Conservation (phyloP, 2,797 vertebrate species). For the Craterocephalus amniculus region DNA sequence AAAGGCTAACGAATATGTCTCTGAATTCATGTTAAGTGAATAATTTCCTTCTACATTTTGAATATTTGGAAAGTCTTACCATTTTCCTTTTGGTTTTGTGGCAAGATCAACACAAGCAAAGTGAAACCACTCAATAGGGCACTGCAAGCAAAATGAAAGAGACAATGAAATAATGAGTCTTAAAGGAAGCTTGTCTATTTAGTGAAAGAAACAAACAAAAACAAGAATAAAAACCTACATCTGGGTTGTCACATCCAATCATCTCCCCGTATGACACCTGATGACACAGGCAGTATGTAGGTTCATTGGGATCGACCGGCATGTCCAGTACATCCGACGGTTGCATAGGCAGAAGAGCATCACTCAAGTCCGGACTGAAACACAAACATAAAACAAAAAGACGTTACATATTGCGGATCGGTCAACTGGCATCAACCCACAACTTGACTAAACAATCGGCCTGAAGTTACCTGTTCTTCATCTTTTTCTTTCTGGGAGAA, state of each 20-base stretch:
- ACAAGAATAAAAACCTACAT: slow-evolving; percentile 80
- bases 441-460: background rate
- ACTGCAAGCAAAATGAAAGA: slow-evolving; percentile 76
- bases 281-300: slow-evolving; percentile 95
- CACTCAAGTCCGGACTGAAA: slow-evolving; percentile 88
- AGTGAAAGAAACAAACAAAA: background rate
- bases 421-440: background rate
- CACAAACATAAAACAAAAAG: slow-evolving; percentile 3
- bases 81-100: slow-evolving; percentile 98
- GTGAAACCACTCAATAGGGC: slow-evolving; percentile 99
- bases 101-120: slow-evolving; percentile 97
- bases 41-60: background rate
- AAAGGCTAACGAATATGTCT: background rate
- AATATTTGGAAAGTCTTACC: slow-evolving; percentile 81
- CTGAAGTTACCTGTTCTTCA: slow-evolving; percentile 89
- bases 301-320: slow-evolving; percentile 96
- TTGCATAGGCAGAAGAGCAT: slow-evolving; percentile 90
- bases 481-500: slow-evolving; percentile 93
- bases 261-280: slow-evolving; percentile 98
- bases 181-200: background rate
- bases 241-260: slow-evolving; percentile 98
- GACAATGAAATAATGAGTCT: slow-evolving; percentile 4
- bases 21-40: background rate
- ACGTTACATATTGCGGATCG: background rate
- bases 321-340: slow-evolving; percentile 96